Evolutionary conservation across 1,140 invertebrate species (phyloP).

Genomic region (Ericerus pela): DNA sequence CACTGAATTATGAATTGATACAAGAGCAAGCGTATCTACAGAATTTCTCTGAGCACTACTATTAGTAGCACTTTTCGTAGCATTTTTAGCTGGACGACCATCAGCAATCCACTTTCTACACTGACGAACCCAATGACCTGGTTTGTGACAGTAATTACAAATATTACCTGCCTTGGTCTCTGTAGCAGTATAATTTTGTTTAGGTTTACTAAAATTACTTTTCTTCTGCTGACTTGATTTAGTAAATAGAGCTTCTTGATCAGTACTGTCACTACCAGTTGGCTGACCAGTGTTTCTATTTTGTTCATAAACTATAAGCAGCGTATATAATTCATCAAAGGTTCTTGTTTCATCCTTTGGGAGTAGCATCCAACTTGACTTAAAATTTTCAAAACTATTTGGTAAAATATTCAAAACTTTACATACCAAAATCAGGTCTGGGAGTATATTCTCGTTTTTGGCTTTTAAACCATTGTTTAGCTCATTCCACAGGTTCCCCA

Average conservation of each 20-base stretch:
- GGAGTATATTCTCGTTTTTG: no score
- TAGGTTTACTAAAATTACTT: neutral
- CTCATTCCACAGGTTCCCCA: no score
- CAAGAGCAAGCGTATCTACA: constrained; percentile 20
- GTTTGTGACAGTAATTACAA: no score
- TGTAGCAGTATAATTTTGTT: neutral
- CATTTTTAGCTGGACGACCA: constrained; percentile 21
- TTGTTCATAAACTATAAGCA: neutral
- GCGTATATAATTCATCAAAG: no score
- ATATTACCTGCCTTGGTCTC: neutral
- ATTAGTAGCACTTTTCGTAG: constrained; percentile 6
- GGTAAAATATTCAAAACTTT: no score
- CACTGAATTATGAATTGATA: constrained; percentile 18
- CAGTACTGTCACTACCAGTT: neutral
- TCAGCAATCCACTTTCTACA: constrained; percentile 26
- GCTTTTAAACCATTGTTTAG: no score
- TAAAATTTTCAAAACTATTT: no score
- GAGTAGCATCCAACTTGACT: no score
- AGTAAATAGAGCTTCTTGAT: constrained; percentile 1
- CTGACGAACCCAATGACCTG: constrained; percentile 23
- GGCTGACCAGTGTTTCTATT: neutral
- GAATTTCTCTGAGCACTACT: constrained; percentile 17
- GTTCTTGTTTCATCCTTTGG: no score
- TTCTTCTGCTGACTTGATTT: neutral
- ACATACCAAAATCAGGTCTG: no score